These are phyloP conservation scores for Paracentrotus lividus DNA, from an alignment of 53 echinoderm and acorn worm genomes.

Conservation along the genomic window DNA sequence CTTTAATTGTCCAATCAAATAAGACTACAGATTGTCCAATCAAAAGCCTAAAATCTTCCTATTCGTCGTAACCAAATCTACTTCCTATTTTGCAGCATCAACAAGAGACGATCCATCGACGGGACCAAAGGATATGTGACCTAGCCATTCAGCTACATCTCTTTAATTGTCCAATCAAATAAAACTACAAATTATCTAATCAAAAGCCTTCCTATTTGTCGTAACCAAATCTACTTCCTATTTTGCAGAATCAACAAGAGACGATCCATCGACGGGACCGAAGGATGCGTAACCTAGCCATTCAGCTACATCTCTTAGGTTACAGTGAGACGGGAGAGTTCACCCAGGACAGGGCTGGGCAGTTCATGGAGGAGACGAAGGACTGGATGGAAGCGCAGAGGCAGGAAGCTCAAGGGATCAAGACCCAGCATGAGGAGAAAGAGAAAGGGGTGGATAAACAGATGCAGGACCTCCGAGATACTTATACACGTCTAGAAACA, in stretches of 20 bases:
- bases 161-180: too few species aligned
- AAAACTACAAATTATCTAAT: too few species aligned
- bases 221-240: too few species aligned
- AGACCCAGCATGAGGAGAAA: constrained; percentile 47
- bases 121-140: constrained; percentile 17
- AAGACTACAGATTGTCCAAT: too few species aligned
- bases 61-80: too few species aligned
- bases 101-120: constrained; percentile 29
- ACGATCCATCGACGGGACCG: constrained; percentile 23
- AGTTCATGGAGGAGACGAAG: constrained; percentile 27
- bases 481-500: constrained; percentile 63
- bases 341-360: background rate
- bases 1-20: too few species aligned
- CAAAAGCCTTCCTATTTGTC: too few species aligned
- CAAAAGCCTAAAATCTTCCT: too few species aligned
- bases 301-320: constrained; percentile 42
- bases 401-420: constrained; percentile 30
- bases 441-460: constrained; percentile 53
- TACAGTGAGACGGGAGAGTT: constrained; percentile 58
- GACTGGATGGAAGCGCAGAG: constrained; percentile 44
- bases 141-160: constrained; percentile 38
- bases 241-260: constrained; percentile 54
- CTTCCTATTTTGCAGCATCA: constrained; percentile 23
- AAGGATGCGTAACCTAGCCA: background rate
- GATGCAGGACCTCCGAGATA: constrained; percentile 58